Evolutionary conservation across 2,113 vertebrate genomes (phyloP).

Genomic region (Alligator sinensis): DNA sequence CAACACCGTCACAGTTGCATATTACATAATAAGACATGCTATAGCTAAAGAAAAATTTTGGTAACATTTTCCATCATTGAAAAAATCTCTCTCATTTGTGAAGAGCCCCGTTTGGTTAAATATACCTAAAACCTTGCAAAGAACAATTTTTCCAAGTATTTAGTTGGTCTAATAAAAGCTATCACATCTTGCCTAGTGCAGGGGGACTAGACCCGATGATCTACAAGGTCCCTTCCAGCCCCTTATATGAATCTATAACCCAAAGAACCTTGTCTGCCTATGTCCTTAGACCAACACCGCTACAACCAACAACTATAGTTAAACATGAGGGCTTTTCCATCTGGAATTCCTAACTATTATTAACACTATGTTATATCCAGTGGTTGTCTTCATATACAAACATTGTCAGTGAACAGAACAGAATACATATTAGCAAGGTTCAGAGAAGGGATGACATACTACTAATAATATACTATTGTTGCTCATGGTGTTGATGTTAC

Average conservation of each 20-base stretch:
- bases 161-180: no score
- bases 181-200: no score
- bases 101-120: background rate
- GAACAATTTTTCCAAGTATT: no score
- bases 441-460: background rate
- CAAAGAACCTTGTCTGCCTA: no score
- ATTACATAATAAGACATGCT: background rate
- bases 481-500: background rate
- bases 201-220: no score
- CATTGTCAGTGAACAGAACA: constrained; percentile 13
- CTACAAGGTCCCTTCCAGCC: no score
- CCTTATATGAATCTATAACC: no score
- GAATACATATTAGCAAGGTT: constrained; percentile 44
- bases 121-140: background rate
- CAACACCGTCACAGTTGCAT: background rate
- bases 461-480: background rate
- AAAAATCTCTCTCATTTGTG: background rate
- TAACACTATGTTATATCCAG: background rate
- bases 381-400: constrained; percentile 44
- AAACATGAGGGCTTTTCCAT: constrained; percentile 16
- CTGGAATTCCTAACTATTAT: constrained; percentile 27
- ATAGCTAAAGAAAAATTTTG: background rate
- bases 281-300: no score
- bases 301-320: background rate
- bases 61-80: background rate